Base-by-base conservation (phyloP, 2,797 vertebrate genomes). In the Leuciscus waleckii region DNA sequence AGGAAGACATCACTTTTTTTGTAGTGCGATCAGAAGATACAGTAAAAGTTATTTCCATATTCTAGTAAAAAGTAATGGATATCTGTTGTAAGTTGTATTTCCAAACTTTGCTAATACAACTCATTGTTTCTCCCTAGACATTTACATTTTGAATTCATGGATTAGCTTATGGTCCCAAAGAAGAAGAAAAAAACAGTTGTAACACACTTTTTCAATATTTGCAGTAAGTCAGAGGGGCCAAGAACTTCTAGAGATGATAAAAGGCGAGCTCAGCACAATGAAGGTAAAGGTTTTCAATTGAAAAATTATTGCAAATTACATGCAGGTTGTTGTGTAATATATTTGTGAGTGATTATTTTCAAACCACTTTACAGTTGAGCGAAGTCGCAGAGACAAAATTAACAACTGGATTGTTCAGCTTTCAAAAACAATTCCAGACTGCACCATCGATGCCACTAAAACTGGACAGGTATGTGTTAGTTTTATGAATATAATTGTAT, bases 371-470 rank as follows among this genome's bases (percentile, higher is more conserved):
- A 13, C 91, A 99, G 97, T 99, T 89, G 98, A 98, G 89, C 96
- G 97, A 41, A 93, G 97, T 37, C 96, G 97, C 81, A 90, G 97
- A 82, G 97, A 98, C 92, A 98, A 99, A 92, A 98, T 99, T 88
- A 98, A 98, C 92, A 98, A 98, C 93, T 98, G 97, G 98, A 98
- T 98, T 0, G 97, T 98, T 87, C 97, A 98, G 93, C 95, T 98
- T 43, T 99, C 97, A 2, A 98, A 99, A 92, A 96, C 96, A 84
- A 97, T 99, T 91, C 97, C 98, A 0, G 97, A 98, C 93, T 98
- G 97, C 88, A 96, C 96, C 21, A 94, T 98, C 73, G 98, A 99
- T 88, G 96, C 96, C 85, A 98, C 97, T 90, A 99, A 99, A 91
- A 98, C 97, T 0, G 97, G 97, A 19, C 97, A 98, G 96, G 98